phyloP scores from a whole-genome alignment of 2,113 vertebrate genomes.

The Sialia sialis region DNA sequence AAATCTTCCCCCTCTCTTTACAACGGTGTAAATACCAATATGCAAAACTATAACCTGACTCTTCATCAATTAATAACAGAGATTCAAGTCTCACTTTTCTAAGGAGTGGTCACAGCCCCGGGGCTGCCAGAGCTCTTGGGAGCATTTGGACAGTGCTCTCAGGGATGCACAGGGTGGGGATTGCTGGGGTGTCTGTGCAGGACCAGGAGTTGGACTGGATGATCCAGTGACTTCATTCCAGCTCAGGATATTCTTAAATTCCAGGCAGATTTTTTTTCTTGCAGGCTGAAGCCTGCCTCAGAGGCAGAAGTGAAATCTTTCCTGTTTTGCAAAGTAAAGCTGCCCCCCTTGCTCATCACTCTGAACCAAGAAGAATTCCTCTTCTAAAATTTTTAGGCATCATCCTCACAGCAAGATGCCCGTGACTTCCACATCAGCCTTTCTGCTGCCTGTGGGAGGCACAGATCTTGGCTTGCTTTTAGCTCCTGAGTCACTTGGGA shows the following conservation, averaged over 20 bases:
- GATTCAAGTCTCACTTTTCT: not conserved
- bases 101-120: not conserved
- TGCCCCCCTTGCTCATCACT: not conserved
- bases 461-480: not conserved
- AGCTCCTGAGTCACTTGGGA: not conserved
- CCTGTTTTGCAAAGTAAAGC: rapidly evolving
- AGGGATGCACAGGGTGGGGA: not conserved
- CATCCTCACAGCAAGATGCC: not conserved
- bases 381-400: not conserved
- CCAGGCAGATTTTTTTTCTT: not conserved
- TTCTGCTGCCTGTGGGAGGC: not conserved
- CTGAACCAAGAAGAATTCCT: not conserved
- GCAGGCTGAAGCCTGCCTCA: not conserved
- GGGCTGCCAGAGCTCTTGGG: not conserved
- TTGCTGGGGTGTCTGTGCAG: not conserved
- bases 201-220: not conserved
- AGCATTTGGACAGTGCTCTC: rapidly evolving
- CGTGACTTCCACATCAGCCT: not conserved
- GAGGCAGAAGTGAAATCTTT: not conserved
- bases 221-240: not conserved
- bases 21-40: not conserved
- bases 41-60: not conserved
- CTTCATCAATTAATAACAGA: not conserved
- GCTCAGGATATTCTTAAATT: not conserved
- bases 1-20: not conserved